Percentiles rank a stretch among this genome's conserved stretches.
Conservation (phyloP, 2,888 invertebrate genomes). For the Onchidella celtica region DNA sequence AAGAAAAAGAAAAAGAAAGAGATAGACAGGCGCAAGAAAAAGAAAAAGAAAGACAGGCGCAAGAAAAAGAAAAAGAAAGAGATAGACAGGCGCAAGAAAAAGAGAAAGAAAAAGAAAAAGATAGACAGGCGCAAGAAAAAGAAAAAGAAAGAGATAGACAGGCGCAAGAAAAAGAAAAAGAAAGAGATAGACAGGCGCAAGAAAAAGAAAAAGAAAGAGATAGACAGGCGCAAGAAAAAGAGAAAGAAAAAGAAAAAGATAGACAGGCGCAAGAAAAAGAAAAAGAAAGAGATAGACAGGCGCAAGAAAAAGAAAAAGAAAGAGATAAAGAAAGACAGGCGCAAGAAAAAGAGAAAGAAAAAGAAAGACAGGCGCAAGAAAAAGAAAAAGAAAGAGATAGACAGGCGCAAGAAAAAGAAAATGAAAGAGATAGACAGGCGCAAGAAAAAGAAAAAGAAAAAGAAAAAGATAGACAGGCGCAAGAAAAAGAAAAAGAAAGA, state of each 20-base stretch:
- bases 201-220: neutral
- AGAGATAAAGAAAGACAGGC: no score
- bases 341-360: neutral
- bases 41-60: neutral
- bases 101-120: no score
- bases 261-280: conserved; percentile 5
- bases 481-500: neutral
- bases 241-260: neutral
- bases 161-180: neutral
- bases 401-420: no score
- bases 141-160: neutral
- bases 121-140: neutral
- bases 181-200: neutral
- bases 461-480: neutral
- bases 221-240: neutral
- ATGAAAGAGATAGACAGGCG: neutral
- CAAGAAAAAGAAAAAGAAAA: neutral
- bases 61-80: conserved; percentile 13
- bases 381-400: neutral
- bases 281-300: conserved; percentile 5
- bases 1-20: neutral
- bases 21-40: neutral
- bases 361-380: neutral
- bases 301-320: conserved; percentile 32
- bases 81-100: conserved; percentile 16